Evolutionary conservation across 64 coral and sea anemone species (phyloP).

Genomic region (Stichodactyla helianthus): DNA sequence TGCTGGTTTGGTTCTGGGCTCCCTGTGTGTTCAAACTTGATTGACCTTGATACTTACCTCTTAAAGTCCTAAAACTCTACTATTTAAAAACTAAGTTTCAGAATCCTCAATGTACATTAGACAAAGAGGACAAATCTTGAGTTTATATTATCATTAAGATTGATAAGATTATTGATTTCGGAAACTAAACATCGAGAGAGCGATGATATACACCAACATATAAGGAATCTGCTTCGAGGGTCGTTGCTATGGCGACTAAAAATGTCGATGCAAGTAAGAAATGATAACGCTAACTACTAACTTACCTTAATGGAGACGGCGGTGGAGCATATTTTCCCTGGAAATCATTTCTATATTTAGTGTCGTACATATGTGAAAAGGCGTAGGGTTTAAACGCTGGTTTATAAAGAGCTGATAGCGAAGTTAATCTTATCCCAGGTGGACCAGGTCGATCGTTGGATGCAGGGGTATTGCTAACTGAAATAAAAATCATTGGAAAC

Average conservation of each 20-base stretch:
- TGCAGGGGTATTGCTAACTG: not conserved
- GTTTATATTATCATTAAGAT: too few relatives aligned
- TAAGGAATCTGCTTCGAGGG: not conserved
- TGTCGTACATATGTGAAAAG: conserved; percentile 87
- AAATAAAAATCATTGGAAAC: not conserved
- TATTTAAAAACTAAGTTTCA: too few relatives aligned
- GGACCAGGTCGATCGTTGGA: conserved; percentile 17
- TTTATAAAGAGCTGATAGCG: conserved; percentile 67
- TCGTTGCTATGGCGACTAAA: conserved; percentile 63
- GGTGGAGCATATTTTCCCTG: conserved; percentile 69
- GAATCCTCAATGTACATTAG: too few relatives aligned
- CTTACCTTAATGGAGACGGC: conserved; percentile 70
- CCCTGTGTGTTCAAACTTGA: too few relatives aligned
- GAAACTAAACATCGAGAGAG: too few relatives aligned
- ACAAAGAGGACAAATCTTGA: too few relatives aligned
- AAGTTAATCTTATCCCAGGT: conserved; percentile 34
- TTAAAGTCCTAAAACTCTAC: too few relatives aligned
- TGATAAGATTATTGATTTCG: too few relatives aligned
- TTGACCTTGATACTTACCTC: too few relatives aligned
- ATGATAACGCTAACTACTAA: not conserved
- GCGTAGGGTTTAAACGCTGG: conserved; percentile 85
- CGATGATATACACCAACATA: not conserved
- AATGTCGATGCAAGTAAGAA: not conserved
- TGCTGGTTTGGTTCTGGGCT: too few relatives aligned
- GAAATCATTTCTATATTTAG: conserved; percentile 85